phyloP scores from a whole-genome alignment of 2,888 invertebrate genomes.

The Drepanosiphum platanoidis region DNA sequence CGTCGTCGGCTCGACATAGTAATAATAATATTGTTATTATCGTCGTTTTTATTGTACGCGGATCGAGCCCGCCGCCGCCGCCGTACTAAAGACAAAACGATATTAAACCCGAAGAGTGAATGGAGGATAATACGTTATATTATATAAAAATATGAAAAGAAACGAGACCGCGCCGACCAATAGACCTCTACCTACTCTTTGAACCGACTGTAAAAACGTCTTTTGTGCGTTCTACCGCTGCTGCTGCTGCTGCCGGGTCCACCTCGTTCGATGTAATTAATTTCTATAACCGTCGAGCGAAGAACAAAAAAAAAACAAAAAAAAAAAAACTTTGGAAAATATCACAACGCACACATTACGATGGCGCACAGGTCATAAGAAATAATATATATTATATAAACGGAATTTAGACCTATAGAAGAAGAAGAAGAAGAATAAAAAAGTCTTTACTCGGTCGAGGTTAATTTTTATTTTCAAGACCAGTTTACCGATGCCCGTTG shows the following conservation, averaged over 20 bases:
- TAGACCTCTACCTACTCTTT: not conserved
- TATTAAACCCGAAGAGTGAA: not conserved
- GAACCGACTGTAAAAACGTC: not conserved
- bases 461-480: conserved; percentile 30
- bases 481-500: conserved; percentile 15
- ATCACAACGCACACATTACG: not conserved
- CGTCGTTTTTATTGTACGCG: not conserved
- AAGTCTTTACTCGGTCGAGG: not conserved
- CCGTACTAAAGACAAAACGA: not conserved
- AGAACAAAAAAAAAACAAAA: not conserved
- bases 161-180: too few relatives aligned
- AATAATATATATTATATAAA: not conserved
- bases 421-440: not conserved
- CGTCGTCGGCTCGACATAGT: not conserved
- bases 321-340: not conserved
- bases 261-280: conserved; percentile 40
- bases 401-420: not conserved
- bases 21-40: not conserved
- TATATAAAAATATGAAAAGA: not conserved
- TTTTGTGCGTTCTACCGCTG: not conserved
- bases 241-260: not conserved
- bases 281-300: not conserved
- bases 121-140: not conserved
- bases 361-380: not conserved
- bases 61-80: not conserved